These are phyloP conservation scores for Tortricodes alternella DNA, from an alignment of 2,888 invertebrate genomes.

Conservation along the genomic window DNA sequence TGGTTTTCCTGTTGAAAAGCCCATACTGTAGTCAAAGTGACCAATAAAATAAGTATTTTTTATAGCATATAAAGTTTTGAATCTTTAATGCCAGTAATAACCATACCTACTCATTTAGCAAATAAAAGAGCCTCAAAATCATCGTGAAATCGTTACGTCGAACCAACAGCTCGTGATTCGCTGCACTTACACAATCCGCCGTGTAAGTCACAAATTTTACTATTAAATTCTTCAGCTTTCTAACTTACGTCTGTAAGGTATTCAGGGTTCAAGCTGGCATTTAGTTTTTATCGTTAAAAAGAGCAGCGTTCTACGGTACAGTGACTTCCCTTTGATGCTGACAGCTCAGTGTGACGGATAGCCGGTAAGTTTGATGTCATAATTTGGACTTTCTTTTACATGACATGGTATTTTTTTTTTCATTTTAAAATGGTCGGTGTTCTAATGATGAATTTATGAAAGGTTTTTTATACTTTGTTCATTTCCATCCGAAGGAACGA, in stretches of 20 bases:
- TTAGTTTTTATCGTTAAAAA: conserved; percentile 41
- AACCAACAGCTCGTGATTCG: conserved; percentile 22
- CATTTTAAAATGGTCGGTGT: conserved; percentile 2
- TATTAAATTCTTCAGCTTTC: conserved; percentile 31
- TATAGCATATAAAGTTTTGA: conserved; percentile 4
- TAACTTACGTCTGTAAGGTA: conserved; percentile 35
- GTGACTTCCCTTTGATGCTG: conserved; percentile 50
- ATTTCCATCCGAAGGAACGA: background rate
- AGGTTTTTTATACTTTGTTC: background rate
- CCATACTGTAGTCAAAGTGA: no score
- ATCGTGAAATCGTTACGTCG: conserved; percentile 23
- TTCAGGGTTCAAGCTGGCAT: conserved; percentile 40
- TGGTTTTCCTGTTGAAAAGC: no score
- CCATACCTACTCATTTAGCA: conserved; percentile 4
- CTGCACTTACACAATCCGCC: conserved; percentile 27
- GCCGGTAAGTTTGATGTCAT: conserved; percentile 46
- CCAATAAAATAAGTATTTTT: no score
- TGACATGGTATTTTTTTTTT: conserved; percentile 25
- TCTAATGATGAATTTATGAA: conserved; percentile 22
- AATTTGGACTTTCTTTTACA: conserved; percentile 43
- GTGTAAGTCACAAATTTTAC: conserved; percentile 26
- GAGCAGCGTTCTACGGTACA: conserved; percentile 43
- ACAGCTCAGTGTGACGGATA: conserved; percentile 49
- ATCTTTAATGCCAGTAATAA: background rate
- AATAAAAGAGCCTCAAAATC: conserved; percentile 19